phyloP scores from a whole-genome alignment of 2,797 vertebrate species.

The Pangasius sanitwongsei region DNA sequence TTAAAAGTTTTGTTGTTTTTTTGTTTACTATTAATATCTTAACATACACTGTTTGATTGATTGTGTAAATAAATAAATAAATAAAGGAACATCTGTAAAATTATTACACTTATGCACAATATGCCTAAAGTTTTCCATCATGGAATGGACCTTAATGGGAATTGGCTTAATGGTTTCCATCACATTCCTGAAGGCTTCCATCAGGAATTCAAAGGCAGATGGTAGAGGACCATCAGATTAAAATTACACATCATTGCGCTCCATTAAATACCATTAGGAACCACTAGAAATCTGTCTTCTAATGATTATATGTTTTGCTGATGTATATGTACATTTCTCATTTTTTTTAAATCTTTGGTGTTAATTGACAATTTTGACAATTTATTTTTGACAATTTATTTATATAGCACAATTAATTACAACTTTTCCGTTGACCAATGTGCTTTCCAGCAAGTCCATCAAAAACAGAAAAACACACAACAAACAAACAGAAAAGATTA shows the following conservation, averaged over 20 bases:
- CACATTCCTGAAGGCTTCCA: background rate
- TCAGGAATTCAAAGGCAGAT: background rate
- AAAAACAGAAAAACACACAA: no score
- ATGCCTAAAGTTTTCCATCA: background rate
- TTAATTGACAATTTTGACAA: no score
- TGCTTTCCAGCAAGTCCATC: no score
- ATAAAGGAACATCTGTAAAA: no score
- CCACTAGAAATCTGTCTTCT: background rate
- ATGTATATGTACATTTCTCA: background rate
- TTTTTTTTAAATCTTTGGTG: background rate
- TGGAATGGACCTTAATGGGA: background rate
- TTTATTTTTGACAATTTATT: no score
- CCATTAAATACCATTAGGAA: background rate
- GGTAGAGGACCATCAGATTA: background rate
- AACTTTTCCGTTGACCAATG: no score
- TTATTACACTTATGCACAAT: background rate
- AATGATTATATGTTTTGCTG: background rate
- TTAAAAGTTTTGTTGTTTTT: no score
- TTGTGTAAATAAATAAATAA: background rate
- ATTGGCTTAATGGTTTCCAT: no score
- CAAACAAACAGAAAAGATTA: no score
- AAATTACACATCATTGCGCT: background rate
- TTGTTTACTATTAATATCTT: background rate
- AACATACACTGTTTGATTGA: background rate
- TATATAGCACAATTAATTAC: no score